Percentiles rank a stretch among this genome's conserved stretches.
Evolutionary conservation across 2,113 vertebrate species (phyloP).

Genomic region (Tupaia tana): DNA sequence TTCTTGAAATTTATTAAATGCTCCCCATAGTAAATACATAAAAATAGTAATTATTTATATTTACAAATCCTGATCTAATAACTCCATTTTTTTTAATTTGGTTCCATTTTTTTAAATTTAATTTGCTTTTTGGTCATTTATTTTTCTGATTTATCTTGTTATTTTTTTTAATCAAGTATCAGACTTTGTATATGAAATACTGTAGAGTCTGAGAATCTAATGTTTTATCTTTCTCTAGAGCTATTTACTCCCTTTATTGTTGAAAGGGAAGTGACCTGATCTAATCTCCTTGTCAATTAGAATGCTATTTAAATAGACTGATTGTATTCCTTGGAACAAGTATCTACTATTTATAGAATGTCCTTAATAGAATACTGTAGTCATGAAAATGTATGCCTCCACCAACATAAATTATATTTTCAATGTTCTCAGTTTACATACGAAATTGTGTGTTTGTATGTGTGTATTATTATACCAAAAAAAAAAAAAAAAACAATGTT

Average conservation of each 20-base stretch:
- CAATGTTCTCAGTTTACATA: not conserved
- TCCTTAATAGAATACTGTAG: too few species aligned
- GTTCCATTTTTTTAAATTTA: not conserved
- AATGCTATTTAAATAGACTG: not conserved
- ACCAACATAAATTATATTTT: not conserved
- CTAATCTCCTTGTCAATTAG: not conserved
- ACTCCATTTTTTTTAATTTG: not conserved
- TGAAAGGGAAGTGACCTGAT: not conserved
- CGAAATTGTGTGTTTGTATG: not conserved
- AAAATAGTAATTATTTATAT: not conserved
- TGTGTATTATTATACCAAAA: conserved; percentile 6
- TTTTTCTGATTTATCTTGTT: not conserved
- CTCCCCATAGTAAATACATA: not conserved
- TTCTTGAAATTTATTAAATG: not conserved
- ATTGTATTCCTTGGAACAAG: not conserved
- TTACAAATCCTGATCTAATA: not conserved
- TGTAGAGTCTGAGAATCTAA: not conserved
- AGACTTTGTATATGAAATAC: not conserved
- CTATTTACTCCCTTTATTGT: not conserved
- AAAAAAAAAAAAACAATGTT: not conserved
- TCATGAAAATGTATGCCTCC: not conserved
- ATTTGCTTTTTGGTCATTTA: not conserved
- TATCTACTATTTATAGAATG: not conserved
- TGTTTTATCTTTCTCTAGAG: not conserved
- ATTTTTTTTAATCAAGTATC: not conserved